A percentile compares a stretch with the other conserved stretches of the same genome.
Evolutionary conservation across 2,797 vertebrate species (phyloP).

Genomic region (Lacerta bilineata): DNA sequence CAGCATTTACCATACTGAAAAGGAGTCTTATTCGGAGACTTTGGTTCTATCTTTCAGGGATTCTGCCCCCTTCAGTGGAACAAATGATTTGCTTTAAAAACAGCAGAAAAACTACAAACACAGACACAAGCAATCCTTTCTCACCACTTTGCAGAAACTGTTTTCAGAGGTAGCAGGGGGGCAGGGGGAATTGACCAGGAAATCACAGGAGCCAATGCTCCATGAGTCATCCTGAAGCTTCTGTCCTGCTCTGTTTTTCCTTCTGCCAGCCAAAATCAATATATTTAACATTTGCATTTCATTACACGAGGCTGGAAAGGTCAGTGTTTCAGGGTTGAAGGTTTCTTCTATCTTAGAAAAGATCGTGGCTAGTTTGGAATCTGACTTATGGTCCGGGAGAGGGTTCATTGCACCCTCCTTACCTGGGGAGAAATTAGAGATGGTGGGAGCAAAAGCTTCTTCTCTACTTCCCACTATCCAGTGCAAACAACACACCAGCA

Average conservation of each 20-base stretch:
- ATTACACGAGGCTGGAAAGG: conserved; percentile 41
- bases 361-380: background rate
- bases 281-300: conserved; percentile 56
- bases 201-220: conserved; percentile 26
- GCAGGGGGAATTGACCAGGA: background rate
- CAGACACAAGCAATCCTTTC: background rate
- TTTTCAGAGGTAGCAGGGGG: conserved; percentile 4
- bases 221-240: conserved; percentile 53
- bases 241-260: conserved; percentile 34
- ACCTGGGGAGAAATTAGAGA: background rate
- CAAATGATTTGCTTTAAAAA: background rate
- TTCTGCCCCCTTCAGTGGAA: background rate
- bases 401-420: background rate
- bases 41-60: background rate
- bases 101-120: background rate
- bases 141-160: conserved; percentile 5
- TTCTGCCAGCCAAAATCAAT: conserved; percentile 52
- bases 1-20: conserved; percentile 42
- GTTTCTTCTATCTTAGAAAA: conserved; percentile 12
- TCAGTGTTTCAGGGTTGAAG: conserved; percentile 22
- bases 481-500: too few relatives aligned
- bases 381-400: background rate
- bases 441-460: too few relatives aligned
- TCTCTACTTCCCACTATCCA: too few relatives aligned
- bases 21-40: conserved; percentile 49